Base-by-base conservation (phyloP, 2,113 vertebrate genomes). In the Pseudorhombus dupliciocellatus region DNA sequence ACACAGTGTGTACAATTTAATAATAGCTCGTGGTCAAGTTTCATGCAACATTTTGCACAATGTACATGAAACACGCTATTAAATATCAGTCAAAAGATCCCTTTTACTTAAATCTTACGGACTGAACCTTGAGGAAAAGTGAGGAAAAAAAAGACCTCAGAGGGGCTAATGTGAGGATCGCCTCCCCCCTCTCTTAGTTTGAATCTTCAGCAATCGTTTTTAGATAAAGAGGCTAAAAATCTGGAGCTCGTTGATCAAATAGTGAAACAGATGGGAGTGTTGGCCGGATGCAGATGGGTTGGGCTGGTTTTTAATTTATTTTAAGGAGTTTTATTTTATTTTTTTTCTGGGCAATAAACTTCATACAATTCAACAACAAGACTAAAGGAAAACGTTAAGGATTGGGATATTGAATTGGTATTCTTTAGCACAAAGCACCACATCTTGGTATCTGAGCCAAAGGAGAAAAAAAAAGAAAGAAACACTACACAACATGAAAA, bases 151-250 rank as follows among this genome's bases (percentile, higher is more conserved):
- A 5, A 28, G 5, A 28, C 26, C 26, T 28, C 26, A 28, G 26
- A 28, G 26, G 5, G 26, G 2, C 26, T 3, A 2, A 28, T 28
- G 26, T 28, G 26, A 28, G 26, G 26, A 28, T 28, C 26, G n/a
- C 26, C 26, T 28, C 26, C 5, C 26, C 26, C 26, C 26, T 3
- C 5, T 28, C 26, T 28, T 5, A 28, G 26, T 28, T 28, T 5
- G 26, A 28, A 28, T 48, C n/a, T n/a, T n/a, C n/a, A n/a, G n/a
- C n/a, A n/a, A n/a, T 48, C 52, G 53, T 71, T 75, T 63, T 71
- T 28, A 46, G 16, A 40, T 24, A 22, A 52, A 21, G 59, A 53
- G 48, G 10, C 1, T n/a, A n/a, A n/a, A n/a, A n/a, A 31, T 3
- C 8, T 42, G 51, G 46, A 46, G 42, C 21, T 57, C 8, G 22